Conservation (phyloP, 2,113 vertebrate species). For the Nicator chloris region DNA sequence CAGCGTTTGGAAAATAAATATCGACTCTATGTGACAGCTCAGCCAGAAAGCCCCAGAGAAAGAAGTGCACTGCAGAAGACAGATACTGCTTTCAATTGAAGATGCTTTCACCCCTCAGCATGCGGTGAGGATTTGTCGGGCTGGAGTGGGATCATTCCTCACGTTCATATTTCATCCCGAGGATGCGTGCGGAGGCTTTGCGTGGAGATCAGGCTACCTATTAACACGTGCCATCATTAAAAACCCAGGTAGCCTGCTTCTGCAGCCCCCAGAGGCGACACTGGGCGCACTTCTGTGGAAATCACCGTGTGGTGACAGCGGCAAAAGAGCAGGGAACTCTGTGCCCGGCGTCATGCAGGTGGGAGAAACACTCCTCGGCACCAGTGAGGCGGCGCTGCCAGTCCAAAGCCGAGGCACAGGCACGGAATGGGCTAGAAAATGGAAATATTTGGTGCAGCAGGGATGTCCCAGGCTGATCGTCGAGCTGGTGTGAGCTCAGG, state of each 20-base stretch:
- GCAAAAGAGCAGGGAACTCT: neutral
- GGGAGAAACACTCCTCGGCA: neutral
- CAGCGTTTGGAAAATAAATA: neutral
- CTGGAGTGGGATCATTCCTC: neutral
- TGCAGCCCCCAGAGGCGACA: neutral
- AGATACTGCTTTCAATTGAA: neutral
- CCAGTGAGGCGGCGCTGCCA: rapidly evolving
- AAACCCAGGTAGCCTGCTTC: neutral
- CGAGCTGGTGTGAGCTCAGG: neutral
- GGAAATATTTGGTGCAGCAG: rapidly evolving
- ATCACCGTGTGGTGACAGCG: rapidly evolving
- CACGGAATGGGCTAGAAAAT: neutral
- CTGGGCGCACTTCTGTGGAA: neutral
- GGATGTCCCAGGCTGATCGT: neutral
- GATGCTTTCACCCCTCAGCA: neutral
- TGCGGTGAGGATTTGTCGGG: neutral
- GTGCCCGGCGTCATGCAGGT: rapidly evolving
- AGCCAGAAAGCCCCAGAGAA: neutral
- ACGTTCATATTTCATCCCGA: neutral
- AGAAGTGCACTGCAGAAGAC: neutral
- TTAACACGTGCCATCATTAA: neutral
- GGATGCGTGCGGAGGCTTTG: neutral
- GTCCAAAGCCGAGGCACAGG: neutral
- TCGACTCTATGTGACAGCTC: neutral
- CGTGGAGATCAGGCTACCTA: neutral